Base-by-base conservation (phyloP, 1,140 invertebrate species). In the Steinernema khuongi region DNA sequence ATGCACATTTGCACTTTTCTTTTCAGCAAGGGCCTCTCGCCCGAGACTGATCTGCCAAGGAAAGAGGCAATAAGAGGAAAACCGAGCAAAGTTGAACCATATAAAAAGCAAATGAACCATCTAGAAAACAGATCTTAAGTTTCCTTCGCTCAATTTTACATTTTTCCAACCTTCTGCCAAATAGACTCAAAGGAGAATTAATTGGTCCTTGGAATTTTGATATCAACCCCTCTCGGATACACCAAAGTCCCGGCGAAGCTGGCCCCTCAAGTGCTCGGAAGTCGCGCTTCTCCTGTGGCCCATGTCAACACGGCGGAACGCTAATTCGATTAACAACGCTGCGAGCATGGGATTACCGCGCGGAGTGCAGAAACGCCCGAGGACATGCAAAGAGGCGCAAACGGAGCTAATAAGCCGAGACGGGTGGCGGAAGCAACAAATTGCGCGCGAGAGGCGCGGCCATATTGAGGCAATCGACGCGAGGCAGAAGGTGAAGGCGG, bases 281-380 rank as follows among this genome's bases (percentile, higher is more conserved):
- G 36, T 60, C 26, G 4, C 50, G 26, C 50, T 60, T 22, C 7
- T 41, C 36, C 7, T 41, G n/a, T n/a, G 50, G 14, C 4, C 19
- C 50, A 60, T 60, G 50, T 60, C 50, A 60, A 22, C 50, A 60
- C 26, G 14, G 50, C 50, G 50, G 14, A 60, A 60, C 14, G 36
- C 50, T 60, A 60, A 60, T 60, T 60, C 50, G 7, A 60, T 60
- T 60, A 60, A 60, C 14, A 60, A 22, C 50, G 50, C 4, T 26
- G 50, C 50, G 50, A 14, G 14, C 14, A 7, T 14, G 22, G 50
- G 50, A 60, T 60, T 60, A 60, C 50, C 50, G 50, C 50, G 11
- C 7, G 7, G 11, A 7, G 22, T 14, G 50, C 50, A 60, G 50
- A 60, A 22, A 2, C 50, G 7, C 50, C 7, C 7, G 50, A 7